A percentile compares a stretch with the other conserved stretches of the same genome.
Evolutionary conservation across 2,113 vertebrate genomes (phyloP).

Genomic region (Opisthocomus hoazin): DNA sequence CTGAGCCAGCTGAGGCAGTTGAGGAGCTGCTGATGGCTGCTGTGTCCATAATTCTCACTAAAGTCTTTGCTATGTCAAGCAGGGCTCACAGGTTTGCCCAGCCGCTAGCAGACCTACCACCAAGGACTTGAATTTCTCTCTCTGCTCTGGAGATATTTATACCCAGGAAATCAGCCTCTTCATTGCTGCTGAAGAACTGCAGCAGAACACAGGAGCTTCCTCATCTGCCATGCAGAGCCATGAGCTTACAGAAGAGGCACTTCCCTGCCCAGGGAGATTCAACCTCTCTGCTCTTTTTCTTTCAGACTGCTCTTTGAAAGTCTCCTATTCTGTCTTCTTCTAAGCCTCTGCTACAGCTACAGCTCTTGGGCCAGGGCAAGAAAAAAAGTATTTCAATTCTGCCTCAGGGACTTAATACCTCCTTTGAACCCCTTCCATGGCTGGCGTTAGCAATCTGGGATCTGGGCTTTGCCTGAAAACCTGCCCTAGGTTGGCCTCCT

Average conservation of each 20-base stretch:
- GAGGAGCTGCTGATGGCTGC: too few species aligned
- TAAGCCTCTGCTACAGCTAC: background rate
- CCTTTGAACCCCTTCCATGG: background rate
- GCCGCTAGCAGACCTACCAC: background rate
- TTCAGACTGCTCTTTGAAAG: background rate
- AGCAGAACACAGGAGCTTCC: background rate
- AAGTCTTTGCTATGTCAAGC: background rate
- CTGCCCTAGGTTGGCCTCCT: background rate
- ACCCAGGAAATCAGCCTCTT: background rate
- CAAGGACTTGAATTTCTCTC: background rate
- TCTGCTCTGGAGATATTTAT: background rate
- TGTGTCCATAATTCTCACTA: accelerated
- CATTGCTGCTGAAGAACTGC: background rate
- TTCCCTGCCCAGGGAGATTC: background rate
- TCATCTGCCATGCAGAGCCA: background rate
- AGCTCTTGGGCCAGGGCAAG: background rate
- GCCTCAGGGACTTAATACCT: background rate
- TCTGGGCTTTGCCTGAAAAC: background rate
- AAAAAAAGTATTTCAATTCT: background rate
- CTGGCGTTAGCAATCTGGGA: too few species aligned
- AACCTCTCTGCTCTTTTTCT: background rate
- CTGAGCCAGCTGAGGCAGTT: background rate
- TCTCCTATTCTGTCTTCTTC: background rate
- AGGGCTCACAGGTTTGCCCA: accelerated
- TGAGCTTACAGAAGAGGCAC: background rate